Base-by-base conservation (phyloP, 2,113 vertebrate species). In the Stegastes partitus region DNA sequence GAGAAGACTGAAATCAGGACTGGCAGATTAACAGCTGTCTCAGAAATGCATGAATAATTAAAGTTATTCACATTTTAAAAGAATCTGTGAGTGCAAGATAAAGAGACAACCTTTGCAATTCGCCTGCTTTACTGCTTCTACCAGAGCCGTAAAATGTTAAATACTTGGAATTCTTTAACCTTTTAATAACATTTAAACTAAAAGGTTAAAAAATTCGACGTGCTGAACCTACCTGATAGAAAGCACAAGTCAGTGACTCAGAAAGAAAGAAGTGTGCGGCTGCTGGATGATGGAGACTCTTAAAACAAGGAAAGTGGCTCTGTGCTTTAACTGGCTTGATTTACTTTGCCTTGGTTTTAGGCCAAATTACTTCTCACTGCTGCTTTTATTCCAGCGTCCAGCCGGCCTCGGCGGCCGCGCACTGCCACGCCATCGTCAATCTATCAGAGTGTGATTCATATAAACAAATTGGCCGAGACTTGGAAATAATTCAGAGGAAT, bases 381-480 rank as follows among this genome's bases (percentile, higher is more conserved):
- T 89, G 44, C 62, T 83, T 81, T 86, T 76, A 51, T 72, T 42
- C 51, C 57, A 34, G 44, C 51, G 80, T 74, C 71, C 74, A 22
- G 78, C 68, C 81, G 69, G 57, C 74, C 59, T 65, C 44, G 26
- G 15, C 4, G 3, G 71, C 44, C 44, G 65, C 62, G 67, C 22
- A 14, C 37, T 37, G 71, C 58, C 55, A 66, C 59, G 21, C 68
- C 42, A 21, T 44, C 85, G 88, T 91, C 88, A 91, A 93, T 92
- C 88, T 84, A 57, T 67, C 72, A 49, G n/a, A 12, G 39, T 26
- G 75, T 74, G 64, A 81, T 90, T 91, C 75, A 86, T 81, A 74
- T 81, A 80, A 89, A 88, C 80, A 86, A 87, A 93, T 82, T 90
- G 86, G 84, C 79, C 44, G 49, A 71, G 71, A 74, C 21, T 79